These are phyloP conservation scores for Asobara japonica DNA, from an alignment of 1,140 invertebrate species.

Conservation along the genomic window DNA sequence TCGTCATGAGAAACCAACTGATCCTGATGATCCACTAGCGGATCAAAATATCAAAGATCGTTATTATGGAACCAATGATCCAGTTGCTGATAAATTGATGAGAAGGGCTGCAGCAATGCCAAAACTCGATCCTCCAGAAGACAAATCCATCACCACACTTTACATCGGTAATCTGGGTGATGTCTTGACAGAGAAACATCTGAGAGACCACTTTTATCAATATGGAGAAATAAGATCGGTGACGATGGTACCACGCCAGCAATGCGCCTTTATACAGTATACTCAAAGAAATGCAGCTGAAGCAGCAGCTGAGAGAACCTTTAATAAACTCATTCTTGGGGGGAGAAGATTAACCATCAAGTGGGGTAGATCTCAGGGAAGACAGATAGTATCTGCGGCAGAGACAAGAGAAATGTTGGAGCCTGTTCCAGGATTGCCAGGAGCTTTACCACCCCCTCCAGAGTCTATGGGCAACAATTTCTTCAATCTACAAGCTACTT, in stretches of 20 bases:
- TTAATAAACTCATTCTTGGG: constrained; percentile 92
- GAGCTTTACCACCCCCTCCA: constrained; percentile 81
- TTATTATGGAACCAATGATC: constrained; percentile 99
- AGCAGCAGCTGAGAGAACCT: constrained; percentile 93
- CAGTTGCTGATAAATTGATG: constrained; percentile 97
- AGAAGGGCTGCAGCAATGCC: constrained; percentile 93
- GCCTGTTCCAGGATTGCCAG: constrained; percentile 88
- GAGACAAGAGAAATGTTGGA: constrained; percentile 73
- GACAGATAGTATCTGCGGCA: constrained; percentile 66
- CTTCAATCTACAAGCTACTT: constrained; percentile 70
- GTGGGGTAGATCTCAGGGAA: constrained; percentile 93
- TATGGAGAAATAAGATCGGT: constrained; percentile 98
- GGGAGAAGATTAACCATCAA: constrained; percentile 92
- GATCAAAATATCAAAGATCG: constrained; percentile 99
- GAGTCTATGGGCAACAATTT: constrained; percentile 71
- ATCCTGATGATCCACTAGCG: constrained; percentile 98
- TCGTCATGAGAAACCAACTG: constrained; percentile 98
- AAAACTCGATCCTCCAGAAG: constrained; percentile 93
- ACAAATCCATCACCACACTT: constrained; percentile 94
- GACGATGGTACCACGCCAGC: constrained; percentile 90
- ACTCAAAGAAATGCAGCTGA: constrained; percentile 91
- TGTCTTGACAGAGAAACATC: constrained; percentile 87
- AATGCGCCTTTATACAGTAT: constrained; percentile 98
- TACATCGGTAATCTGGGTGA: constrained; percentile 96
- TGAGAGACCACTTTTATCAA: constrained; percentile 96